Evolutionary conservation across 2,113 vertebrate species (phyloP).

Genomic region (Vulpes ferrilata): DNA sequence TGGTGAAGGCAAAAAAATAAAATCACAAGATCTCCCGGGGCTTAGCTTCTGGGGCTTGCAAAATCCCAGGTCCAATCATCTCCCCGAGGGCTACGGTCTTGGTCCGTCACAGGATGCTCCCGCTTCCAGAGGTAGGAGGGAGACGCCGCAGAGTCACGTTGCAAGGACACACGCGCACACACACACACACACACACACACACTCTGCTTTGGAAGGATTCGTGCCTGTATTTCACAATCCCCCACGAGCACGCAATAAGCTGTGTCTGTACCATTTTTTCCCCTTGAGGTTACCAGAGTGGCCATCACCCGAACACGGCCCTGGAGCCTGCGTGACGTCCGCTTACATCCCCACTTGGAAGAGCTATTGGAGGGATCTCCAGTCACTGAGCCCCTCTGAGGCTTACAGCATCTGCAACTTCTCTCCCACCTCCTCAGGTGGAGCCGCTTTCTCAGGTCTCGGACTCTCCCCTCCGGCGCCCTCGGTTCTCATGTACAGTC

Average conservation of each 20-base stretch:
- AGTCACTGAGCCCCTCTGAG: background rate
- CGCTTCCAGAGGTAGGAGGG: background rate
- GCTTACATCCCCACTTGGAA: background rate
- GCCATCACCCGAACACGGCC: background rate
- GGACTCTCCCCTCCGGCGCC: too few relatives aligned
- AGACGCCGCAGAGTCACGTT: background rate
- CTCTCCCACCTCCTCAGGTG: background rate
- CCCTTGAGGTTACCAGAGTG: background rate
- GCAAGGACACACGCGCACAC: background rate
- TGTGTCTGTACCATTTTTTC: background rate
- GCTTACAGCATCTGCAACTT: background rate
- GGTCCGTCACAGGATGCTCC: background rate
- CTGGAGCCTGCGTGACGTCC: too few relatives aligned
- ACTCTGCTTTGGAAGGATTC: too few relatives aligned
- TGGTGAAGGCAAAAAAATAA: background rate
- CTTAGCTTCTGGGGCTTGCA: background rate
- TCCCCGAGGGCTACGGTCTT: too few relatives aligned
- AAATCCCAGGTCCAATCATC: background rate
- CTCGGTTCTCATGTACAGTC: accelerated
- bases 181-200: background rate
- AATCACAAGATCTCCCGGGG: background rate
- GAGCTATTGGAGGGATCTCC: too few relatives aligned
- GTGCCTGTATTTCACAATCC: accelerated
- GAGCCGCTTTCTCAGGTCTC: background rate
- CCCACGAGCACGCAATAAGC: accelerated